phyloP scores from a whole-genome alignment of 2,113 vertebrate species.

The Vireo altiloquus region DNA sequence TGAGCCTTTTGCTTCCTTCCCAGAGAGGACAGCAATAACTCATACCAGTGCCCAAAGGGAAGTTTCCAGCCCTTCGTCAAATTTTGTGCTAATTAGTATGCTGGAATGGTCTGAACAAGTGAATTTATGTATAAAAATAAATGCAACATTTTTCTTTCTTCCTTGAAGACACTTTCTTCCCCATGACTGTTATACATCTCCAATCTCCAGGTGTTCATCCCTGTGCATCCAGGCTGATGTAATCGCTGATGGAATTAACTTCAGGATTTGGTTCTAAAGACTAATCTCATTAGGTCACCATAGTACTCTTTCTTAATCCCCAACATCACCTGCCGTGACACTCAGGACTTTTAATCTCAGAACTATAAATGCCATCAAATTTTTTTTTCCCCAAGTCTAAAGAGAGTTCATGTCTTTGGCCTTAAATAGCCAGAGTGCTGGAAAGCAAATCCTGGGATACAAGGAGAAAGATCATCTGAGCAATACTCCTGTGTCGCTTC shows the following conservation, averaged over 20 bases:
- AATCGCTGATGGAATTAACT: neutral
- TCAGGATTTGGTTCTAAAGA: neutral
- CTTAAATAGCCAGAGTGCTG: neutral
- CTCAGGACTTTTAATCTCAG: neutral
- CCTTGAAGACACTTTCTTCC: neutral
- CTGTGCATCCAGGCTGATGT: neutral
- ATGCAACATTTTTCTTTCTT: neutral
- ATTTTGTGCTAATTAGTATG: neutral
- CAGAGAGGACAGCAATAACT: neutral
- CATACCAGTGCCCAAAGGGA: neutral
- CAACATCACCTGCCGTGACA: neutral
- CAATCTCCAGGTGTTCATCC: neutral
- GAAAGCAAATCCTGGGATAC: neutral
- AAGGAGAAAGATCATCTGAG: neutral
- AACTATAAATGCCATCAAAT: conserved; percentile 7
- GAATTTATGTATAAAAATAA: neutral
- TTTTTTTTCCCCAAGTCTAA: neutral
- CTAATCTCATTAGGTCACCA: conserved; percentile 36
- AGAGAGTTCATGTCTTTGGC: neutral
- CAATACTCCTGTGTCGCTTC: neutral
- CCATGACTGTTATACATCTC: neutral
- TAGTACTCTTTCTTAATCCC: conserved; percentile 1
- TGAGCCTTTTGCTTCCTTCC: neutral
- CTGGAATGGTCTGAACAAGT: neutral
- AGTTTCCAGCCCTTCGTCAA: neutral